Base-by-base conservation (phyloP, 1,140 invertebrate genomes). In the Tetraneura akinire region DNA sequence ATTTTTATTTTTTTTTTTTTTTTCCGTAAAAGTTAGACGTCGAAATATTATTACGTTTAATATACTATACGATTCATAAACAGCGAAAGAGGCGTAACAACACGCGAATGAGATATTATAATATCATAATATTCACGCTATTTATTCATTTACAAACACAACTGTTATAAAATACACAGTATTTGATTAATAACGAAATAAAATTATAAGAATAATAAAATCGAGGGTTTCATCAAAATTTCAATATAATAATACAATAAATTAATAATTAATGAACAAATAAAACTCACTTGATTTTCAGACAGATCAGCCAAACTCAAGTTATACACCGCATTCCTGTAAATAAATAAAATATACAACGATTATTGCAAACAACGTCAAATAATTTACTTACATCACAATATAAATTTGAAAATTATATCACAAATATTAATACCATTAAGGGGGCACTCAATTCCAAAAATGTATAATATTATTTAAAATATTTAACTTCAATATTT, bases 271-370 rank as follows among this genome's bases (percentile, higher is more conserved):
- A 29, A 14, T 57, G 13, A 74, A 37, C 8, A 8, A 68, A 81
- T 57, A 51, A 42, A 9, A 85, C 88, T 86, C 85, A 90, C 89
- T 86, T 89, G 87, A 82, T 88, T 88, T 49, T 94, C 91, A 80
- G 87, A 87, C 82, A 92, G 88, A 84, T 92, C 90, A 82, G 88
- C 87, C 76, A 94, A 87, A 84, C 91, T 93, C 83, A 94, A 88
- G 86, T 94, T 94, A 86, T 93, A 93, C 82, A 94, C 90, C 83
- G 90, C 88, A 86, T 94, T 93, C 85, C 92, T 91, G 86, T 80
- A 90, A 89, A 82, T 83, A 84, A 84, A 83, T 83, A 85, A 83
- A 81, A n/a, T n/a, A 37, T 37, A 37, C 3, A 37, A 37, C 32
- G 8, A 37, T 37, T 37, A 37, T 37, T 37, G 8, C 32, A 37